Evolutionary conservation across 2,113 vertebrate genomes (phyloP).

Genomic region (Seriola rivoliana): DNA sequence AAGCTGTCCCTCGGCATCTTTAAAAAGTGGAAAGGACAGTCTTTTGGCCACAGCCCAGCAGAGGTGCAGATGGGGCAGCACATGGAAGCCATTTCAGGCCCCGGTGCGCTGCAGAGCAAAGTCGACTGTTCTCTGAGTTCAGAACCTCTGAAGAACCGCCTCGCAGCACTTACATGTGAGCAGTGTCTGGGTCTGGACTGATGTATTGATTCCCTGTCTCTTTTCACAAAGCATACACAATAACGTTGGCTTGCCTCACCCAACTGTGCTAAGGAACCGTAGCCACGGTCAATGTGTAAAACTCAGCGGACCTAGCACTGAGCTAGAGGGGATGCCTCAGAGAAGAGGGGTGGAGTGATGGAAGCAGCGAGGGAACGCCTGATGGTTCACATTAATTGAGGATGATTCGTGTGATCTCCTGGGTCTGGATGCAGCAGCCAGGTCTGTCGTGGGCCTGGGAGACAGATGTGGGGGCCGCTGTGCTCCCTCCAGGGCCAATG

Average conservation of each 20-base stretch:
- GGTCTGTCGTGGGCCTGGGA: constrained; percentile 81
- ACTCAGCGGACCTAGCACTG: constrained; percentile 67
- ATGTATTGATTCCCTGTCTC: constrained; percentile 78
- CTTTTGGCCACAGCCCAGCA: constrained; percentile 74
- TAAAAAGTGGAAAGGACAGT: constrained; percentile 76
- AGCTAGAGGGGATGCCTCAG: constrained; percentile 73
- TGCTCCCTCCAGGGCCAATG: constrained; percentile 72
- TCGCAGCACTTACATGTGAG: constrained; percentile 70
- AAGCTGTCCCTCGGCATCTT: constrained; percentile 64
- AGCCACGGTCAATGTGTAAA: constrained; percentile 64
- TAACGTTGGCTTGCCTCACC: constrained; percentile 59
- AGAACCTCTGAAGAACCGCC: constrained; percentile 71
- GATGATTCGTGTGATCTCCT: constrained; percentile 82
- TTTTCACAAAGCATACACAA: constrained; percentile 71
- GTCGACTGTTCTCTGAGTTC: constrained; percentile 65
- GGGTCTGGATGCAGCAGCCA: constrained; percentile 69
- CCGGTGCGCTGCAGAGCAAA: constrained; percentile 53
- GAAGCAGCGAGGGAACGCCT: constrained; percentile 68
- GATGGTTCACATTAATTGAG: constrained; percentile 83
- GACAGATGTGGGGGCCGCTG: constrained; percentile 84
- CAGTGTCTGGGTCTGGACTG: constrained; percentile 64
- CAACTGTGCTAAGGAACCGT: constrained; percentile 71
- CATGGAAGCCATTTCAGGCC: constrained; percentile 81
- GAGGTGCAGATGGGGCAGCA: constrained; percentile 77
- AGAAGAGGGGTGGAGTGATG: constrained; percentile 66